Conservation (phyloP, 1,140 invertebrate species). For the Brevipalpus yothersi region DNA sequence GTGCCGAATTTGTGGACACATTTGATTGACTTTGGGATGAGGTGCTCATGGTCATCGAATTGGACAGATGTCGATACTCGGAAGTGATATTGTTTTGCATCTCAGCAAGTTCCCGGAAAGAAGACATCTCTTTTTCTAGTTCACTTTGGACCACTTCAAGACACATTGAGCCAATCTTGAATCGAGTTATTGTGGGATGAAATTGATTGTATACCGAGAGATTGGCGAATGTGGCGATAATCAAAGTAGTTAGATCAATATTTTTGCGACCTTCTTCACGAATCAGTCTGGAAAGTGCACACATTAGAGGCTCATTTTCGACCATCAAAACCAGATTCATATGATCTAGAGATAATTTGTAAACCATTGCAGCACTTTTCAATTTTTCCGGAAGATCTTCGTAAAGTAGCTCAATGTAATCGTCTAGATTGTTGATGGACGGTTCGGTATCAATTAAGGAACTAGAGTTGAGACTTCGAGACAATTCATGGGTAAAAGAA, state of each 20-base stretch:
- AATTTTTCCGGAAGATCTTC: slow-evolving; percentile 82
- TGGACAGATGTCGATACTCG: not conserved
- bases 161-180: slow-evolving; percentile 60
- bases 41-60: not conserved
- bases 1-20: not conserved
- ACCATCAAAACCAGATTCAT: slow-evolving; percentile 81
- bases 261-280: slow-evolving; percentile 91
- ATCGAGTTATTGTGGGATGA: slow-evolving; percentile 58
- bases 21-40: not conserved
- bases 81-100: slow-evolving; percentile 10
- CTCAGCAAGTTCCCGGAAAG: slow-evolving; percentile 57
- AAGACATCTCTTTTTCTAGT: slow-evolving; percentile 61
- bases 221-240: slow-evolving; percentile 88
- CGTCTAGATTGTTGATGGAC: slow-evolving; percentile 37
- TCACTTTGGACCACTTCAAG: slow-evolving; percentile 91
- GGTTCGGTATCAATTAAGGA: slow-evolving; percentile 14
- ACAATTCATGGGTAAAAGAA: not conserved
- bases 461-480: slow-evolving; percentile 15
- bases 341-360: slow-evolving; percentile 67
- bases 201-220: slow-evolving; percentile 91
- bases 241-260: slow-evolving; percentile 82
- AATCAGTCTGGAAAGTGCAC: slow-evolving; percentile 73
- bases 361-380: slow-evolving; percentile 64
- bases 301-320: slow-evolving; percentile 81
- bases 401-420: slow-evolving; percentile 86